These are phyloP conservation scores for Polypedilum vanderplanki DNA, from an alignment of 1,140 invertebrate genomes.

Conservation along the genomic window DNA sequence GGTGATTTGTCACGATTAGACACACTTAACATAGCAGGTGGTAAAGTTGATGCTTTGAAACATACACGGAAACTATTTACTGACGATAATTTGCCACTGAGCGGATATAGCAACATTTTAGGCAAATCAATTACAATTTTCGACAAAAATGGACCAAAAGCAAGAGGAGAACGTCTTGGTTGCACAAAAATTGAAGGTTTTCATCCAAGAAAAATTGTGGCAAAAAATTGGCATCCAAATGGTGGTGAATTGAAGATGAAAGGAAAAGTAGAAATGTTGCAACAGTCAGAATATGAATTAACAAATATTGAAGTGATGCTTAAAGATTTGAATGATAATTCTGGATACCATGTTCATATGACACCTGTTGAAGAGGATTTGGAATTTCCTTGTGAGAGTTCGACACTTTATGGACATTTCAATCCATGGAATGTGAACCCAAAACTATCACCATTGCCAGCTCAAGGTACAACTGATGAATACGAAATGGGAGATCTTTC, in stretches of 20 bases:
- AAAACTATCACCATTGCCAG: slow-evolving; percentile 51
- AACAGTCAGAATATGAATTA: slow-evolving; percentile 77
- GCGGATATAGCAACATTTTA: slow-evolving; percentile 65
- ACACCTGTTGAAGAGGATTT: slow-evolving; percentile 69
- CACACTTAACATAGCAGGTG: slow-evolving; percentile 64
- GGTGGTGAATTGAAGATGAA: slow-evolving; percentile 53
- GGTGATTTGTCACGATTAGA: slow-evolving; percentile 66
- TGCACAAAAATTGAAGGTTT: slow-evolving; percentile 72
- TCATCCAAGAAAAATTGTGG: slow-evolving; percentile 74
- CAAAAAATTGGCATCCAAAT: slow-evolving; percentile 80
- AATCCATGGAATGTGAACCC: slow-evolving; percentile 70
- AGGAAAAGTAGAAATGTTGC: slow-evolving; percentile 73
- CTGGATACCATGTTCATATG: slow-evolving; percentile 76
- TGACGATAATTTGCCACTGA: slow-evolving; percentile 68
- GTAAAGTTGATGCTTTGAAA: slow-evolving; percentile 52
- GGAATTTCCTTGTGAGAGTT: slow-evolving; percentile 80
- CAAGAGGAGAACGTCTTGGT: slow-evolving; percentile 76
- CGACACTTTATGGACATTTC: slow-evolving; percentile 71
- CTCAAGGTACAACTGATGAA: slow-evolving; percentile 68
- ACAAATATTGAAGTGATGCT: slow-evolving; percentile 72
- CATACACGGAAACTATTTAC: slow-evolving; percentile 71
- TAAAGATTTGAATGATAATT: slow-evolving; percentile 60
- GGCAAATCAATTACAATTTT: slow-evolving; percentile 82
- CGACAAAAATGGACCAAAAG: slow-evolving; percentile 78
- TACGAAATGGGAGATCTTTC: slow-evolving; percentile 87